A percentile compares a stretch with the other conserved stretches of the same genome.
These are phyloP conservation scores for Mus spicilegus DNA, from an alignment of 2,113 vertebrate species.

Conservation along the genomic window DNA sequence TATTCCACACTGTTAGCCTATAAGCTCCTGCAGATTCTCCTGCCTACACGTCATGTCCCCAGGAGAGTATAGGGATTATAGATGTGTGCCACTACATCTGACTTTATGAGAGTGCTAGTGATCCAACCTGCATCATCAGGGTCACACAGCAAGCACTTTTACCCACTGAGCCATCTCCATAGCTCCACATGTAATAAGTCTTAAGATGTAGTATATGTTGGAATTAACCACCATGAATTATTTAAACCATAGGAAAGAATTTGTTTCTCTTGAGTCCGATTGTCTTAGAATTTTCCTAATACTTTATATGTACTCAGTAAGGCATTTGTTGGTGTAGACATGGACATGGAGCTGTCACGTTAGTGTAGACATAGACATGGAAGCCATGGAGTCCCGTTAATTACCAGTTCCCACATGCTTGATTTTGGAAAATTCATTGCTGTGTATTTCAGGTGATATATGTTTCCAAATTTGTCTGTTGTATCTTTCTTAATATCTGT, in stretches of 20 bases:
- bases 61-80: not conserved
- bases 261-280: not conserved
- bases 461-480: not conserved
- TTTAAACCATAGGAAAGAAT: not conserved
- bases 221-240: not conserved
- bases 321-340: slow-evolving; percentile 9
- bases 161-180: not conserved
- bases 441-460: slow-evolving; percentile 21
- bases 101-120: not conserved
- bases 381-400: not conserved
- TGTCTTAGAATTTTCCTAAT: slow-evolving; percentile 17
- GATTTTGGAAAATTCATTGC: slow-evolving; percentile 12
- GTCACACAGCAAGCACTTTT: not conserved
- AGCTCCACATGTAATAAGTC: not conserved
- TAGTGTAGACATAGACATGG: not conserved
- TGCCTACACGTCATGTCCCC: not conserved
- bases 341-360: not conserved
- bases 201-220: not conserved
- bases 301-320: not conserved
- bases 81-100: not conserved
- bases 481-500: not conserved
- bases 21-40: not conserved
- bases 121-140: too few species aligned
- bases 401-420: not conserved
- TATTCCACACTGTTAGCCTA: not conserved